phyloP scores from a whole-genome alignment of 2,797 vertebrate species.

The Coilia nasus region DNA sequence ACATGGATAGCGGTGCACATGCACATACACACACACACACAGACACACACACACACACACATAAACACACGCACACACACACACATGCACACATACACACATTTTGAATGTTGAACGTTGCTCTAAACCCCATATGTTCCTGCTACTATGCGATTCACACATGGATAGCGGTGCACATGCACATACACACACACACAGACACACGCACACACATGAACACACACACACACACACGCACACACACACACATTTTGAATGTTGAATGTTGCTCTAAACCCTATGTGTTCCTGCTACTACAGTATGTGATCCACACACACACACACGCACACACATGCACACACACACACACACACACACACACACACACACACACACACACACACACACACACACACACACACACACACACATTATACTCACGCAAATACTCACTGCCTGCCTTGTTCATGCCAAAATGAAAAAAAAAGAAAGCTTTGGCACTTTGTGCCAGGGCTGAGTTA shows the following conservation, averaged over 20 bases:
- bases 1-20: not conserved
- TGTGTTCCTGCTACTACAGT: too few relatives aligned
- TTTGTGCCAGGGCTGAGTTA: not conserved
- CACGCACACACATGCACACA: not conserved
- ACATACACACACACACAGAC: too few relatives aligned
- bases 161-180: too few relatives aligned
- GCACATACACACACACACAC: conserved; percentile 25
- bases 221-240: too few relatives aligned
- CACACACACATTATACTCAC: not conserved
- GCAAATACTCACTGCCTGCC: conserved; percentile 17
- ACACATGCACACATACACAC: not conserved
- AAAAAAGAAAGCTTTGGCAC: not conserved
- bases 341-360: conserved; percentile 22
- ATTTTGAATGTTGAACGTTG: too few relatives aligned
- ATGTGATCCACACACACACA: conserved; percentile 22
- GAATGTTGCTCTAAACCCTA: too few relatives aligned
- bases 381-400: conserved; percentile 31
- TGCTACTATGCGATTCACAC: too few relatives aligned
- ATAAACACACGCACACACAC: conserved; percentile 23
- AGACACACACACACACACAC: conserved; percentile 1
- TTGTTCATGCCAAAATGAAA: not conserved
- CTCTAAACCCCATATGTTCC: too few relatives aligned
- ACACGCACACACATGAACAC: too few relatives aligned
- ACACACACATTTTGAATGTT: too few relatives aligned
- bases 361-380: conserved; percentile 22